phyloP scores from a whole-genome alignment of 2,888 invertebrate genomes.

The Argyra leucocephala region DNA sequence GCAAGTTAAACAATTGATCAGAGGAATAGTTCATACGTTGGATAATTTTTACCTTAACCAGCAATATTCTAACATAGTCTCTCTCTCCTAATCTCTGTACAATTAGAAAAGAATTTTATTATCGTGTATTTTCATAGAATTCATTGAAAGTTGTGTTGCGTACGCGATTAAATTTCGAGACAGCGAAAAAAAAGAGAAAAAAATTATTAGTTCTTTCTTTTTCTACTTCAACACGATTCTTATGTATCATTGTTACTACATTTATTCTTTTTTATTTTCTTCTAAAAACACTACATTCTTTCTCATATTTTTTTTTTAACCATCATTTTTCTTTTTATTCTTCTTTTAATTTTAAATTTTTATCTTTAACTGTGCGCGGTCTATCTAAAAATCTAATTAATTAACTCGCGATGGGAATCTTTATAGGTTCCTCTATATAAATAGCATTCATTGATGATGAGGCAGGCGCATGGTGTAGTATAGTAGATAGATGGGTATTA shows the following conservation, averaged over 20 bases:
- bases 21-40: too few relatives aligned
- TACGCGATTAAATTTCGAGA: slow-evolving; percentile 2
- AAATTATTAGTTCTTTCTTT: neutral
- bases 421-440: neutral
- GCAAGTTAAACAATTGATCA: too few relatives aligned
- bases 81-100: neutral
- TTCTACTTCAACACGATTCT: neutral
- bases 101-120: neutral
- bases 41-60: too few relatives aligned
- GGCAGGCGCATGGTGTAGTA: neutral
- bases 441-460: neutral
- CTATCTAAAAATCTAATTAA: slow-evolving; percentile 4
- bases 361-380: slow-evolving; percentile 2
- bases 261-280: neutral
- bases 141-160: too few relatives aligned
- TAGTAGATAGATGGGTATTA: neutral
- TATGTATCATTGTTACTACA: neutral
- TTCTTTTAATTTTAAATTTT: too few relatives aligned
- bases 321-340: neutral
- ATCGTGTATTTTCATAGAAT: neutral
- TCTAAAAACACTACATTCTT: neutral
- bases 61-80: too few relatives aligned
- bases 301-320: neutral
- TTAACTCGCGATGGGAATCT: slow-evolving; percentile 6
- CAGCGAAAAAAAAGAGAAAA: neutral